Base-by-base conservation (phyloP, 1,140 invertebrate genomes). In the Andricus grossulariae region DNA sequence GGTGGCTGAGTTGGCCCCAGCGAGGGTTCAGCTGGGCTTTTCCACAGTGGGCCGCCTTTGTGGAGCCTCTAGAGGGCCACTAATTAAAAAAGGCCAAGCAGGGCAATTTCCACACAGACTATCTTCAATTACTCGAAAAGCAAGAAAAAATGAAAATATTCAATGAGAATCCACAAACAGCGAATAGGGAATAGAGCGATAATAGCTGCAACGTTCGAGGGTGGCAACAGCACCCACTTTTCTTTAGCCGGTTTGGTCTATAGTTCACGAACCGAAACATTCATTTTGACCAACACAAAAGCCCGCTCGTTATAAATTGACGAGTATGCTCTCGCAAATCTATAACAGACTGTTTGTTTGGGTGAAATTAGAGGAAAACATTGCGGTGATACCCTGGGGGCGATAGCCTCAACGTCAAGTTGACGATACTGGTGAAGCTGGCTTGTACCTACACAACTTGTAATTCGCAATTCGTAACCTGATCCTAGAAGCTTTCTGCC, bases 341-440 rank as follows among this genome's bases (percentile, higher is more conserved):
- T 84, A 84, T 85, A 85, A 83, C 78, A 52, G 72, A 74, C 73
- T 85, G 83, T 85, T 85, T 85, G 84, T 84, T 83, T 83, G 79
- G 81, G 78, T 82, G 84, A 85, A 85, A 85, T 85, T 85, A 81
- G 83, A 85, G 83, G 84, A 84, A 85, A 85, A 85, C 83, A 83
- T 80, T 80, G 78, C 77, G 82, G 80, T 83, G 74, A 39, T 52
- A 60, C 19, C 78, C 71, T 75, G 54, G 32, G 73, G 71, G 74
- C 75, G 72, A 77, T 80, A 70, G 13, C 11, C 8, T 55, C 12
- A 16, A 16, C 7, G 3, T 8, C 16, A 66, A 66, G 60, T 66
- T 39, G 60, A 25, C 60, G 32, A 66, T 45, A 5, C 12, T 66
- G 15, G 25, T 16, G 4, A 15, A 66, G n/a, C 39, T 10, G 39